Base-by-base conservation (phyloP, 2,888 invertebrate genomes). In the Scaptodrosophila latifasciaeformis region DNA sequence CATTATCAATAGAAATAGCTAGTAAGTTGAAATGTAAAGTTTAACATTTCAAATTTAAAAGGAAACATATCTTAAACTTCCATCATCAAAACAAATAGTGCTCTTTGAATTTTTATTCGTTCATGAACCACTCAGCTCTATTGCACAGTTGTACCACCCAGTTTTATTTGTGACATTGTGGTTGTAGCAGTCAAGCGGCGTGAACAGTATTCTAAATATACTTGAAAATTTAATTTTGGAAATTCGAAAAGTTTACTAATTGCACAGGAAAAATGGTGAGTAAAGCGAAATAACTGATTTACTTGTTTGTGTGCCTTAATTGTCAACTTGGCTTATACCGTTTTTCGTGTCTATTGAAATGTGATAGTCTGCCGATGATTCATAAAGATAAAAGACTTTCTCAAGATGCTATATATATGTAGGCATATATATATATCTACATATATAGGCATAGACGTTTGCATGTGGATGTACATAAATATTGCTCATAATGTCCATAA, bases 341-440 rank as follows among this genome's bases (percentile, higher is more conserved):
- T 12, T 9, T 31, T 15, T n/a, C n/a, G n/a, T n/a, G n/a, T n/a
- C n/a, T 34, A 34, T 13, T 7, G 34, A 34, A 34, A 34, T 34
- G 34, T 34, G 34, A 34, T 34, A 34, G 34, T n/a, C n/a, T 34
- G 15, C 34, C 15, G 34, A 34, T 34, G 34, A 34, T 34, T 34
- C 34, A 34, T 34, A 34, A 34, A 34, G 10, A 34, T 34, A 34
- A 34, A 6, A 34, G 7, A 13, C 34, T 6, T 54, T 40, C 42
- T 35, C 48, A 13, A 45, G 37, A 47, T 56, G 49, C 35, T 61
- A 61, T 61, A 60, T 53, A 53, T 60, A 46, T 58, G 53, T 69
- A 49, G 43, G 40, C 47, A 54, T 42, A 57, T 45, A 53, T 53
- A 51, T 53, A 34, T 51, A 61, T 58, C 44, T 45, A 46, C 69